Evolutionary conservation across 2,797 vertebrate species (phyloP), one percentile per base, ranked within the genome.

Genomic region (Sebastes diaconus): DNA sequence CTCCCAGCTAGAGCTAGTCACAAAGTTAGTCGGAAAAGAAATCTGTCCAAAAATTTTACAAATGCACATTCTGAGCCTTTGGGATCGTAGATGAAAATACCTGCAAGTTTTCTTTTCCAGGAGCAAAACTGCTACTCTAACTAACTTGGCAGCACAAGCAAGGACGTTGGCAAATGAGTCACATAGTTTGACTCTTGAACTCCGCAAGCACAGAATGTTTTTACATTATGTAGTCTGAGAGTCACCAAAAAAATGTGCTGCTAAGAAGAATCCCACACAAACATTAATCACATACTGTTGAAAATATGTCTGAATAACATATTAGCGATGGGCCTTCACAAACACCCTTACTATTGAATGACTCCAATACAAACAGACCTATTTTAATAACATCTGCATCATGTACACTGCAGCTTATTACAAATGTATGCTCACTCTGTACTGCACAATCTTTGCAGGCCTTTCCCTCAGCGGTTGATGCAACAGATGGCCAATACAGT

Each of bases 401-500:
- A 73, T 50, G 71, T 25, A 67, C 27, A 14, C 10, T 13, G 39
- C 52, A 67, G 46, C 42, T 63, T 50, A 29, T 78, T 65, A 64
- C 4, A 13, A 73, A 76, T 73, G 34, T 11, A 60, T 6, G 12
- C 34, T 61, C 24, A 6, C 8, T 34, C 22, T 67, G 42, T 52
- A 63, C 30, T 27, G 8, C 20, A 55, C 32, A 55, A 2, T 61
- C 50, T 77, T 58, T 68, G 39, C 16, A 68, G 80, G 81, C 39
- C 74, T 79, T 29, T 30, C 68, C 76, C 29, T 86, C 30, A 10
- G 30, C 13, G 7, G 61, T 71, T 74, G 63, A 87, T 83, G 88
- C 87, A 90, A 84, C 91, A 94, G 92, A 94, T 84, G 88, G 88
- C 77, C 58, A 73, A 85, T 73, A 42, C 65, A 68, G 67, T 74